These are phyloP conservation scores for Naja naja DNA, from an alignment of 2,113 vertebrate species.

Conservation along the genomic window DNA sequence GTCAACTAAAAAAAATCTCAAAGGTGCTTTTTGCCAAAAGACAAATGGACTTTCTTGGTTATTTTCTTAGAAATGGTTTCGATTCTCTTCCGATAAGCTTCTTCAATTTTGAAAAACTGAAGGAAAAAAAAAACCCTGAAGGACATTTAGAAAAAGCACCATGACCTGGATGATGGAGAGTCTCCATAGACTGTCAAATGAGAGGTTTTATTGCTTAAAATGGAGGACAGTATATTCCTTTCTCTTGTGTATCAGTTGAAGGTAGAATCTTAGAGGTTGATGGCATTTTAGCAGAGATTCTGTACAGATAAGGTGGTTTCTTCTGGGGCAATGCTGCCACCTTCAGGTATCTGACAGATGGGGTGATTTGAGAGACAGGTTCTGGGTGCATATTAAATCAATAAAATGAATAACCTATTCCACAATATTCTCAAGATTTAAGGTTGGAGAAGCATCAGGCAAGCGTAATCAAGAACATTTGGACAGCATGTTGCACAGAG, in stretches of 20 bases:
- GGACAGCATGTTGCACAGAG: not conserved
- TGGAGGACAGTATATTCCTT: not conserved
- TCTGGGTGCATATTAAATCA: not conserved
- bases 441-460: not conserved
- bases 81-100: too few relatives aligned
- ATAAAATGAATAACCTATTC: not conserved
- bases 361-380: not conserved
- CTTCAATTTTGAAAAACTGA: too few relatives aligned
- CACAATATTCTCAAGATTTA: not conserved
- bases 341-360: not conserved
- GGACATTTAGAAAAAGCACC: too few relatives aligned
- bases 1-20: not conserved
- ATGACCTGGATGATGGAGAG: too few relatives aligned
- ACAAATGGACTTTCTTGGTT: too few relatives aligned
- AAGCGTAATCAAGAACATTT: not conserved
- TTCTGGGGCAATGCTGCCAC: not conserved
- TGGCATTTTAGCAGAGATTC: not conserved
- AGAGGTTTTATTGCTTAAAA: not conserved
- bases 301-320: not conserved
- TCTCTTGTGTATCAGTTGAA: not conserved
- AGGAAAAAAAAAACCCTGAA: accelerated
- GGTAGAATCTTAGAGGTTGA: not conserved
- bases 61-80: too few relatives aligned
- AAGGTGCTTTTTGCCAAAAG: too few relatives aligned
- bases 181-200: too few relatives aligned